Conservation (phyloP, 2,797 vertebrate genomes). For the Pangasius sanitwongsei region DNA sequence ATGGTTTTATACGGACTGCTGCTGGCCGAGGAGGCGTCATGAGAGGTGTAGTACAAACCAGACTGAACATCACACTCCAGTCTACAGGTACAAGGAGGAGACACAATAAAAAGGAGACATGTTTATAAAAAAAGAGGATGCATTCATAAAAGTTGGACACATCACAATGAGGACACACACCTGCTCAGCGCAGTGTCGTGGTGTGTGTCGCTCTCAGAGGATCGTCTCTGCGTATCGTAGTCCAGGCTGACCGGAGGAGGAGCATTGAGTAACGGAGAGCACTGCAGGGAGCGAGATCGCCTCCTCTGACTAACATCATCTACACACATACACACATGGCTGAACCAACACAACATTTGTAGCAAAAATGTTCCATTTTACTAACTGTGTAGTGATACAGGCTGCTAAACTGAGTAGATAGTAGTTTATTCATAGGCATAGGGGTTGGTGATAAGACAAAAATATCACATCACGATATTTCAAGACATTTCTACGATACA, state of each 20-base stretch:
- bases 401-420: neutral
- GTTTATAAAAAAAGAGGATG: neutral
- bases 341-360: neutral
- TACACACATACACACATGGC: constrained; percentile 50
- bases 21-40: constrained; percentile 86
- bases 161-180: constrained; percentile 49
- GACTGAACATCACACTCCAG: constrained; percentile 72
- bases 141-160: neutral
- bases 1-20: constrained; percentile 90
- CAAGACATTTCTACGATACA: neutral
- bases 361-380: neutral
- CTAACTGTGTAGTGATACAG: neutral
- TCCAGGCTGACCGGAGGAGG: constrained; percentile 78
- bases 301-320: constrained; percentile 79
- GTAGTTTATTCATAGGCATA: neutral
- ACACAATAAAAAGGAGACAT: neutral
- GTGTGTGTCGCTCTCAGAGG: constrained; percentile 65
- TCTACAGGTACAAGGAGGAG: constrained; percentile 63
- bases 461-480: neutral
- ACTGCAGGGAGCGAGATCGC: constrained; percentile 84
- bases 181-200: constrained; percentile 71
- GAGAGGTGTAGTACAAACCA: constrained; percentile 67
- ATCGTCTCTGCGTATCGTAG: constrained; percentile 69
- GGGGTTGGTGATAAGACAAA: neutral
- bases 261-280: constrained; percentile 86